Evolutionary conservation across 2,113 vertebrate species (phyloP), one percentile per base, ranked within the genome.

Genomic region (Paramormyrops kingsleyae): DNA sequence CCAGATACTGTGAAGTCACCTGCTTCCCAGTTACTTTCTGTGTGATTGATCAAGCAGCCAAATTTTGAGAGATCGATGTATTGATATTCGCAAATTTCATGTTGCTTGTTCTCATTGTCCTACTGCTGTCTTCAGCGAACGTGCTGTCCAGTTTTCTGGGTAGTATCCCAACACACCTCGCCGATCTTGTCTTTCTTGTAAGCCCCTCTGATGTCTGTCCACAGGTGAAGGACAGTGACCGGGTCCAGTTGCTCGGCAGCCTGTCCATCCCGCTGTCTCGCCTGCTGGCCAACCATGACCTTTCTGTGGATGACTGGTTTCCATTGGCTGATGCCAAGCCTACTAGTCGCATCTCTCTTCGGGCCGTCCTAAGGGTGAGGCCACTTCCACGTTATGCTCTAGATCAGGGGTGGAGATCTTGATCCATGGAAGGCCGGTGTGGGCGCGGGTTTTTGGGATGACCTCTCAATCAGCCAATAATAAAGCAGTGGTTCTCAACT

Each of bases 181-280:
- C 27, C 0, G 10, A 70, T 70, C 10, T 5, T 27, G 59, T 10
- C 59, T 66, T 66, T 27, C 24, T 27, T 31, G 27, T 70, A 70
- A 70, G 62, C 62, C 62, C n/a, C n/a, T 62, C 56, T 62, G 56
- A 62, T 3, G 56, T 62, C 56, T 8, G 21, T 62, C 56, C 56
- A n/a, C 87, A 98, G 97, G 96, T 99, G 90, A 98, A 98, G 91
- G 97, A 98, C 62, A 97, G 98, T 74, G 97, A 97, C 92, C 96
- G 96, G 0, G 92, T 97, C 87, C 80, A 95, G 70, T 94, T 94
- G 0, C 91, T 99, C 91, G 97, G 98, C n/a, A 95, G 92, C 0
- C 90, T 99, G 90, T 95, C 95, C 6, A 93, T 99, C 90, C 96
- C 96, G 13, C 92, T 99, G 91, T 91, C 90, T 50, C 97, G 95